A percentile compares a stretch with the other conserved stretches of the same genome.
phyloP scores from a whole-genome alignment of 2,888 invertebrate genomes.

The Ectemnius continuus region DNA sequence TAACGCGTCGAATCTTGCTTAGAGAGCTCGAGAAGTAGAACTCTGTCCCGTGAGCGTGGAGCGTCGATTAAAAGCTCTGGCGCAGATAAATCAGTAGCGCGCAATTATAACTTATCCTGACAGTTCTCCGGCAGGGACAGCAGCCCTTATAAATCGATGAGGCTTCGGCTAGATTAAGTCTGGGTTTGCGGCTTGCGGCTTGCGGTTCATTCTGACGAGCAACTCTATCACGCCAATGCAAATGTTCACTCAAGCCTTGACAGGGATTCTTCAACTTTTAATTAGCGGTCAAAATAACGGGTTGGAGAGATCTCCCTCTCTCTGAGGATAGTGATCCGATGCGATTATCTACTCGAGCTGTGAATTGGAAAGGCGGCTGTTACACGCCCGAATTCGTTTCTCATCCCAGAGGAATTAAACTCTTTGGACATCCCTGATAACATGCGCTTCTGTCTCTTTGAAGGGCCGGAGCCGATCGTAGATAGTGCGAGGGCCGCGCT shows the following conservation, averaged over 20 bases:
- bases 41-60: too few relatives aligned
- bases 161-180: constrained; percentile 1
- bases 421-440: too few relatives aligned
- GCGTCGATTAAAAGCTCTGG: neutral
- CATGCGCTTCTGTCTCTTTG: too few relatives aligned
- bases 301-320: constrained; percentile 27
- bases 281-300: constrained; percentile 44
- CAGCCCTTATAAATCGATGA: constrained; percentile 20
- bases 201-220: too few relatives aligned
- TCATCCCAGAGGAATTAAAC: too few relatives aligned
- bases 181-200: too few relatives aligned
- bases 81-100: neutral
- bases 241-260: constrained; percentile 52
- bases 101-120: constrained; percentile 13
- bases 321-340: constrained; percentile 32
- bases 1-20: too few relatives aligned
- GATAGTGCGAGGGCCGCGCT: neutral
- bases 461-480: neutral
- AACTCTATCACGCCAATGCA: constrained; percentile 16
- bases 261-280: constrained; percentile 60
- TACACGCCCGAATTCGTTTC: too few relatives aligned
- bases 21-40: too few relatives aligned
- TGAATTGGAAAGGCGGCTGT: too few relatives aligned
- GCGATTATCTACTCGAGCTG: constrained; percentile 22
- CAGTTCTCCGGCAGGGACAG: neutral